These are phyloP conservation scores for Nerophis ophidion DNA, from an alignment of 2,113 vertebrate genomes.

Conservation along the genomic window DNA sequence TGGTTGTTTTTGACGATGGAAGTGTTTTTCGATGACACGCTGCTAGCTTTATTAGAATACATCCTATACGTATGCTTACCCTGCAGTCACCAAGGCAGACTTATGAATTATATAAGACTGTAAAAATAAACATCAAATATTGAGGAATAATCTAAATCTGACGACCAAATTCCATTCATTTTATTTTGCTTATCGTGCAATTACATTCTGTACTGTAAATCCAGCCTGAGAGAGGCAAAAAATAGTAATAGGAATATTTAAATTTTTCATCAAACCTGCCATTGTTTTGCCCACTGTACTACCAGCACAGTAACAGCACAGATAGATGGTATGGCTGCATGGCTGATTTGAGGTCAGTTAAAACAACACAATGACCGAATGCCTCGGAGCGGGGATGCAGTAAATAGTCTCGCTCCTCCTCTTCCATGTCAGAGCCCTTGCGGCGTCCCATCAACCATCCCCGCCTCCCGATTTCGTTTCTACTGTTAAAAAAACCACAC, in stretches of 20 bases:
- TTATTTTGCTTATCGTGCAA: no score
- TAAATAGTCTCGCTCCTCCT: conserved; percentile 33
- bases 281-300: neutral
- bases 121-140: no score
- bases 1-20: no score
- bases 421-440: conserved; percentile 40
- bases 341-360: conserved; percentile 54
- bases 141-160: no score
- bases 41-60: no score
- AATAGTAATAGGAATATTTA: no score
- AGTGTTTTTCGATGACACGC: no score
- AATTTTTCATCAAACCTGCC: no score
- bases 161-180: no score
- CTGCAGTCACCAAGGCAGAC: no score
- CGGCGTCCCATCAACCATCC: conserved; percentile 39
- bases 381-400: conserved; percentile 41
- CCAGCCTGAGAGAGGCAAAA: neutral
- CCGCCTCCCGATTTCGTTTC: conserved; percentile 20
- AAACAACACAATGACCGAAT: conserved; percentile 54
- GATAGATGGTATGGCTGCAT: conserved; percentile 41
- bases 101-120: no score
- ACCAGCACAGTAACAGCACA: conserved; percentile 4
- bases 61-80: no score
- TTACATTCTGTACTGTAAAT: neutral
- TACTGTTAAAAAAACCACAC: conserved; percentile 16